Conservation (phyloP, 2,113 vertebrate species). For the Myrmecophaga tridactyla region DNA sequence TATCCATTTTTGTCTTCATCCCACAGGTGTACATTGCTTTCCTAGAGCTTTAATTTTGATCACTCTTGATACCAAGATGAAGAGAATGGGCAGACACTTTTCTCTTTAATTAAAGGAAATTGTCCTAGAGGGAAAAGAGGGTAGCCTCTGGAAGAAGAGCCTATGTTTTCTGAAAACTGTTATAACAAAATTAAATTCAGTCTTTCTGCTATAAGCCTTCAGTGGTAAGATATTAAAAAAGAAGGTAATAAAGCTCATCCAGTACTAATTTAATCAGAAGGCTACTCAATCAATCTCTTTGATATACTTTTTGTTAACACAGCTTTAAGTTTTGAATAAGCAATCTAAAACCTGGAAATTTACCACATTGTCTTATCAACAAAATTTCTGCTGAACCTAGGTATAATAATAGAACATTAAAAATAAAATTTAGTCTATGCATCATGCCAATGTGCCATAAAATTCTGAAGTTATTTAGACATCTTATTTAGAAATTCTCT, state of each 20-base stretch:
- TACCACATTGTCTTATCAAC: background rate
- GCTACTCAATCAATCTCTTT: background rate
- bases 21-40: background rate
- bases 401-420: background rate
- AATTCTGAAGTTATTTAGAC: background rate
- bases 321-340: conserved; percentile 35
- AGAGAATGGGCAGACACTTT: background rate
- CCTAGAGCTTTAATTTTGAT: conserved; percentile 18
- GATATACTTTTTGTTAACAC: conserved; percentile 44
- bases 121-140: conserved; percentile 32
- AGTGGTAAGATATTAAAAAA: conserved; percentile 12
- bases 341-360: background rate
- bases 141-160: conserved; percentile 29
- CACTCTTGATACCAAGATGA: background rate
- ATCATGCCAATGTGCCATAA: background rate
- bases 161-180: conserved; percentile 13
- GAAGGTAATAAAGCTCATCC: conserved; percentile 20
- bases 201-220: background rate
- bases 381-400: conserved; percentile 26
- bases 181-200: conserved; percentile 48
- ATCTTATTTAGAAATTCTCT: conserved; percentile 24
- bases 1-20: background rate
- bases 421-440: background rate
- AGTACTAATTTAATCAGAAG: conserved; percentile 57
- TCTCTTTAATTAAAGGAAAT: conserved; percentile 57